Percentiles rank a stretch among this genome's conserved stretches.
Evolutionary conservation across 2,888 invertebrate genomes (phyloP).

Genomic region (Spialia ferax): DNA sequence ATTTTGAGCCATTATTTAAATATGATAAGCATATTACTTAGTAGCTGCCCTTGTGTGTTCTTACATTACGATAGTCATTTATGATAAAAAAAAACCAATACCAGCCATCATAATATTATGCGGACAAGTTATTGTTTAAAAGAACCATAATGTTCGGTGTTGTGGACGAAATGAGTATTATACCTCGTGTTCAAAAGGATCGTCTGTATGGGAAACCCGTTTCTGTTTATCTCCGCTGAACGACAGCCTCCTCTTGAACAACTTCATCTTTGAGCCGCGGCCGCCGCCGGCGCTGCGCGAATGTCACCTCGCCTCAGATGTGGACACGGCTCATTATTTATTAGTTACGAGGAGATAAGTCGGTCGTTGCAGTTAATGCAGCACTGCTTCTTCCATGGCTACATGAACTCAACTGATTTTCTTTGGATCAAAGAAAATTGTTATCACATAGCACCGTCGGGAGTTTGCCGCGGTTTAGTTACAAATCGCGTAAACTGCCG

Average conservation of each 20-base stretch:
- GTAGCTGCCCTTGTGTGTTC: no score
- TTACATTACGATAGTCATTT: no score
- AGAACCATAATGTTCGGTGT: constrained; percentile 37
- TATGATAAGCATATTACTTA: no score
- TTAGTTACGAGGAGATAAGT: constrained; percentile 43
- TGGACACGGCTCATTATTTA: constrained; percentile 58
- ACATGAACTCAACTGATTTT: constrained; percentile 51
- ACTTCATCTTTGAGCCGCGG: constrained; percentile 72
- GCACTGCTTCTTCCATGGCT: constrained; percentile 32
- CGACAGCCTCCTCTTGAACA: constrained; percentile 83
- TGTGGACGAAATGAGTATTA: constrained; percentile 40
- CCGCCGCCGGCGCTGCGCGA: constrained; percentile 53
- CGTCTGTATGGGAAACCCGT: constrained; percentile 74
- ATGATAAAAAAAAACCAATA: no score
- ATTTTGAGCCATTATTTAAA: no score
- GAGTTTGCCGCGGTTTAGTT: constrained; percentile 60
- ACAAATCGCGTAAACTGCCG: constrained; percentile 60
- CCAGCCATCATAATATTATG: background rate
- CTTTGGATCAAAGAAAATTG: constrained; percentile 62
- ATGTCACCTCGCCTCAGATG: constrained; percentile 60
- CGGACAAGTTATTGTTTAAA: constrained; percentile 35
- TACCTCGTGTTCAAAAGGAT: constrained; percentile 84
- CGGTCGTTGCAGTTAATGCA: constrained; percentile 29
- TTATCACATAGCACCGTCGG: constrained; percentile 54
- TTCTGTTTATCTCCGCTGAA: constrained; percentile 83